Conservation (phyloP, 2,797 vertebrate species). For the Antrozous pallidus region DNA sequence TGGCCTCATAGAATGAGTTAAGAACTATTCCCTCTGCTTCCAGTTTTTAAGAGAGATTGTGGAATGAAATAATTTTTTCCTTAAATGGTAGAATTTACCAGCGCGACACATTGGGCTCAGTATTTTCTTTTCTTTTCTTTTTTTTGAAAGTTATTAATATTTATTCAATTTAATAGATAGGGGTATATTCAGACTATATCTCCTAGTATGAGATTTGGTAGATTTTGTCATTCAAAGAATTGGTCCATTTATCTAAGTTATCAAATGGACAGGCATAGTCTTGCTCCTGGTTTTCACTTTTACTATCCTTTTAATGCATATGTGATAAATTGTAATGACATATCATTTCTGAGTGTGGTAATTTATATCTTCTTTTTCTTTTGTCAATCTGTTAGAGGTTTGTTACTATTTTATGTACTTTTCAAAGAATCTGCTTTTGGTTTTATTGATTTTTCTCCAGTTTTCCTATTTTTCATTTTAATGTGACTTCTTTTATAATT, state of each 20-base stretch:
- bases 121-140: not conserved
- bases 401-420: not conserved
- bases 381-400: not conserved
- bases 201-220: not conserved
- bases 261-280: not conserved
- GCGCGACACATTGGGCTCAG: not conserved
- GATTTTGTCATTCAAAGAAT: not conserved
- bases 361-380: not conserved
- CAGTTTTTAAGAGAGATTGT: not conserved
- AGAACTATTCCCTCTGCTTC: not conserved
- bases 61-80: not conserved
- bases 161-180: not conserved
- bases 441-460: not conserved
- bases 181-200: not conserved
- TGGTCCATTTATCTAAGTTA: not conserved
- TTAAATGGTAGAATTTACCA: not conserved
- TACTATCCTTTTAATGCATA: not conserved
- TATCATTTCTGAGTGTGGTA: not conserved
- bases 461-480: not conserved
- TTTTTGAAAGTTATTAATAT: slow-evolving; percentile 4
- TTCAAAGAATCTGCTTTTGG: not conserved
- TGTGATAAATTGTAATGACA: not conserved
- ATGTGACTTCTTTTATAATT: slow-evolving; percentile 5
- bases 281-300: not conserved
- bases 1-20: not conserved